These are phyloP conservation scores for Lepidochrysops patricia DNA, from an alignment of 2,888 invertebrate genomes.

Conservation along the genomic window DNA sequence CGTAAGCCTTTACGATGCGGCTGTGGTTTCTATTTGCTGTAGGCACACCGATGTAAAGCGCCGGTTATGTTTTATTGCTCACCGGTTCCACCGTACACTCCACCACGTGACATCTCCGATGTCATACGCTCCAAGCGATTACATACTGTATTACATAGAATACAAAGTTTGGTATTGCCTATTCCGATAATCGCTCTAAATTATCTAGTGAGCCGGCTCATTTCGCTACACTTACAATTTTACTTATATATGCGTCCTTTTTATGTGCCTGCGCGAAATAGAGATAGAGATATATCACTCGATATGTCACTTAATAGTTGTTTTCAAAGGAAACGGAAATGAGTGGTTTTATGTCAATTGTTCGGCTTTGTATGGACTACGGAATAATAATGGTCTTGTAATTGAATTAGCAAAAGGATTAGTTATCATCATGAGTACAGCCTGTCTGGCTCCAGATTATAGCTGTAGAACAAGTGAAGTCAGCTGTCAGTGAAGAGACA, in stretches of 20 bases:
- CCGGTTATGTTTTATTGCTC: conserved; percentile 32
- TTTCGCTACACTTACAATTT: neutral
- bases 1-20: conserved; percentile 12
- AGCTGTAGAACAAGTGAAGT: no score
- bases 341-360: neutral
- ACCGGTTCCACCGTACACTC: conserved; percentile 25
- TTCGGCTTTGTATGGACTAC: neutral
- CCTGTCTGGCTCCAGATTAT: neutral
- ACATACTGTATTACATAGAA: neutral
- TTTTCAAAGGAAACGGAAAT: conserved; percentile 10
- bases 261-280: neutral
- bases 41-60: conserved; percentile 32
- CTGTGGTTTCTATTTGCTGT: conserved; percentile 27
- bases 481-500: no score
- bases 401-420: neutral
- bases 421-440: neutral
- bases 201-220: neutral
- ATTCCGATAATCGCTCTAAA: neutral
- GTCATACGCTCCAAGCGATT: neutral
- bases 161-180: neutral
- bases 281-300: neutral
- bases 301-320: neutral
- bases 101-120: neutral
- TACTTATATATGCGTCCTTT: neutral
- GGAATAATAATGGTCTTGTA: neutral